Base-by-base conservation (phyloP, 2,888 invertebrate genomes). In the Clusia tigrina region DNA sequence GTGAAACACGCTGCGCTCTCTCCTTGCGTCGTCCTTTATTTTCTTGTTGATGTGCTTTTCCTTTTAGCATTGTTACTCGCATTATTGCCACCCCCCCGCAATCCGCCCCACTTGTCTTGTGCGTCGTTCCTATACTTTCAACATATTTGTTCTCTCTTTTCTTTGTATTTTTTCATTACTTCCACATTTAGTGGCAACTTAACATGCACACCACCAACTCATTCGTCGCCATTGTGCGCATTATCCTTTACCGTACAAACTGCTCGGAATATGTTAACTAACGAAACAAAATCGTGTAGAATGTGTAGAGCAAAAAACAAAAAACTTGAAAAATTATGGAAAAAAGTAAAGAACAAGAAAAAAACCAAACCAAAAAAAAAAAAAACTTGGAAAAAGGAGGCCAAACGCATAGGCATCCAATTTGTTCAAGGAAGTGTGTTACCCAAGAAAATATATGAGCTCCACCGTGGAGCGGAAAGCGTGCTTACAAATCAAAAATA, bases 381-480 rank as follows among this genome's bases (percentile, higher is more conserved):
- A 42, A n/a, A 6, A 42, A 15, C 6, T n/a, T n/a, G 3, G 22
- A 48, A 48, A 48, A 48, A 48, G 48, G 20, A 48, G 48, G 48
- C 48, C 48, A 48, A 48, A 48, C 48, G 20, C 48, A 20, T 48
- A 20, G 48, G 48, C 48, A 48, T 48, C 15, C 48, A 48, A 18
- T 48, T 48, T 18, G 15, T 48, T 48, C 48, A 48, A 48, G 48
- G 48, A 48, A 20, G 22, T 20, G n/a, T 15, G 10, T 12, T 12
- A 32, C 32, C 32, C 32, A 9, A 9, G 32, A 32, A 32, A 9
- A 32, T 12, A 5, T 12, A 9, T 32, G 12, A 5, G 5, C 32
- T 32, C 32, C 5, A 32, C 32, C 12, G 32, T 32, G 32, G 32
- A 9, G 12, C 32, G 32, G 12, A 32, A 32, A n/a, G n/a, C n/a